These are phyloP conservation scores for Alfaro cultratus DNA, from an alignment of 2,797 vertebrate species.

Conservation along the genomic window DNA sequence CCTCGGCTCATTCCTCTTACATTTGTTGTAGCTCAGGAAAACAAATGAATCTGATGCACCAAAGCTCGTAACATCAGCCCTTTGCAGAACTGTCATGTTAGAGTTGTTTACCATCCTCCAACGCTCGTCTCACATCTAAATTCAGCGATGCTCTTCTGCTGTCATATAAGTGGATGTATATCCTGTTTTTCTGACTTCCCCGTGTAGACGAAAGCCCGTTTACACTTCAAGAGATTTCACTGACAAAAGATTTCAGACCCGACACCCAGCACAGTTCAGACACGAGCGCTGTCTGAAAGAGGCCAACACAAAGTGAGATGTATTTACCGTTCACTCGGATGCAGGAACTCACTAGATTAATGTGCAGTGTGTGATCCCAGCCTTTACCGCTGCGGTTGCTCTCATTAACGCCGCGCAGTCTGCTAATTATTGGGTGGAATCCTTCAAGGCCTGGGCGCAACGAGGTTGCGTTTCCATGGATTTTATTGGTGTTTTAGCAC, in stretches of 20 bases:
- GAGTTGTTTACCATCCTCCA: constrained; percentile 18
- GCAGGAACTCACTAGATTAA: constrained; percentile 9
- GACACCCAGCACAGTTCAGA: constrained; percentile 24
- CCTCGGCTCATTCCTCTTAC: constrained; percentile 13
- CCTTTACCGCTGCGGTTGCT: constrained; percentile 9
- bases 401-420: constrained; percentile 6
- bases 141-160: constrained; percentile 12
- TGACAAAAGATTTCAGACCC: constrained; percentile 18
- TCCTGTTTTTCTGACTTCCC: constrained; percentile 19
- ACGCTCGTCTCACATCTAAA: constrained; percentile 28
- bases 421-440: constrained; percentile 7
- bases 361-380: constrained; percentile 20
- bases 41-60: constrained; percentile 29
- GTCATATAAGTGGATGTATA: not conserved
- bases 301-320: constrained; percentile 4
- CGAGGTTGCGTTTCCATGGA: not conserved
- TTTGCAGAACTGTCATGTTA: constrained; percentile 34
- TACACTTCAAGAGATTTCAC: constrained; percentile 30
- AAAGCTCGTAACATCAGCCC: constrained; percentile 26
- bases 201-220: constrained; percentile 29
- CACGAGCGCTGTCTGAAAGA: constrained; percentile 13
- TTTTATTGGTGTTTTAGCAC: not conserved
- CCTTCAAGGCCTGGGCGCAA: not conserved
- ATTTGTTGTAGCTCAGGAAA: constrained; percentile 23
- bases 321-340: constrained; percentile 7